These are phyloP conservation scores for Metopolophium dirhodum DNA, from an alignment of 1,140 invertebrate genomes.

Conservation along the genomic window DNA sequence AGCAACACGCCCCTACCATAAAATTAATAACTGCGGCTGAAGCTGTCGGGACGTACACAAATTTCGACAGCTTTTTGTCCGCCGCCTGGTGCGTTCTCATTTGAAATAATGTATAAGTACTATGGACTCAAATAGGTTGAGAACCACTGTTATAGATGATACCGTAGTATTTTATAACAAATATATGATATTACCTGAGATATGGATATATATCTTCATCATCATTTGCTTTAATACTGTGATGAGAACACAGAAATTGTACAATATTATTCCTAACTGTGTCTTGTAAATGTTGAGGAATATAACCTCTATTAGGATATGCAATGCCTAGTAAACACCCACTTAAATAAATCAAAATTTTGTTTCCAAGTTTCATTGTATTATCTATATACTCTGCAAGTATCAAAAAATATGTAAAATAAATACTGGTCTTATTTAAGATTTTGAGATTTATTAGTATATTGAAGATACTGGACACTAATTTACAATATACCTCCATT, in stretches of 20 bases:
- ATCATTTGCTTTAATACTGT: slow-evolving; percentile 72
- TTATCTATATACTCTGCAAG: slow-evolving; percentile 59
- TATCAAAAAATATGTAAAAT: not conserved
- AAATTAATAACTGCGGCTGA: too few relatives aligned
- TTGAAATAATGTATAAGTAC: too few relatives aligned
- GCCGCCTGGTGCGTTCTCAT: too few relatives aligned
- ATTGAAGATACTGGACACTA: not conserved
- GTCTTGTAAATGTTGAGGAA: slow-evolving; percentile 68
- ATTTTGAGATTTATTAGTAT: not conserved
- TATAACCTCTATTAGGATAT: slow-evolving; percentile 81
- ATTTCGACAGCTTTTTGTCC: too few relatives aligned
- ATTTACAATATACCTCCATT: slow-evolving; percentile 58
- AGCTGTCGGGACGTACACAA: too few relatives aligned
- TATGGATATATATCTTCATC: slow-evolving; percentile 80
- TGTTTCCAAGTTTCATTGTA: slow-evolving; percentile 75
- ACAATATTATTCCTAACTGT: slow-evolving; percentile 79
- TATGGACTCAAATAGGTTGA: too few relatives aligned
- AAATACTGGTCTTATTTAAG: not conserved
- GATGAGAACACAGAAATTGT: slow-evolving; percentile 64
- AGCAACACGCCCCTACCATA: too few relatives aligned
- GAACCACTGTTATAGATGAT: not conserved
- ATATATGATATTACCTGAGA: slow-evolving; percentile 64
- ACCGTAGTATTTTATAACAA: not conserved
- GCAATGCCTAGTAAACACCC: slow-evolving; percentile 91
- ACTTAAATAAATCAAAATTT: slow-evolving; percentile 89